Evolutionary conservation across 1,140 invertebrate genomes (phyloP).

Genomic region (Sesamia nonagrioides): DNA sequence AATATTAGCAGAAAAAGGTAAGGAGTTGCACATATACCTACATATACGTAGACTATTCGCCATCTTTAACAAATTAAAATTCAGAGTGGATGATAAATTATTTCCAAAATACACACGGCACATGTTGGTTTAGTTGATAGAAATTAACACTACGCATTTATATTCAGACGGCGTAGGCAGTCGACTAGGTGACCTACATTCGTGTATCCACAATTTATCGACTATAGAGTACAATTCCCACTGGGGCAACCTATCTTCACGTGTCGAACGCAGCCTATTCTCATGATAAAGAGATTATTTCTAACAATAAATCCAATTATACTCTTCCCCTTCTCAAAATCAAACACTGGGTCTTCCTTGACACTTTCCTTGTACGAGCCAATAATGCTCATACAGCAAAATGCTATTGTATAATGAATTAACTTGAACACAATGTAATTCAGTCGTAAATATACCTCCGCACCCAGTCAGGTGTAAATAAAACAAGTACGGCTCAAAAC

Average conservation of each 20-base stretch:
- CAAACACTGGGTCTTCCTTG: background rate
- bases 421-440: too few relatives aligned
- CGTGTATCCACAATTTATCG: constrained; percentile 7
- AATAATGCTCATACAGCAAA: too few relatives aligned
- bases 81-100: background rate
- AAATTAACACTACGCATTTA: constrained; percentile 10
- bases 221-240: background rate
- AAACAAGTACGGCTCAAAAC: too few relatives aligned
- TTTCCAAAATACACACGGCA: background rate
- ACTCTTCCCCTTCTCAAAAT: constrained; percentile 6
- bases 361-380: too few relatives aligned
- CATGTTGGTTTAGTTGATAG: background rate
- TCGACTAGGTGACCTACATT: constrained; percentile 17
- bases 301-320: constrained; percentile 20
- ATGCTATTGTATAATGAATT: too few relatives aligned
- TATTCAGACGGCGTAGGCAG: constrained; percentile 5
- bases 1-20: too few relatives aligned
- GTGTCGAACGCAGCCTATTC: constrained; percentile 17
- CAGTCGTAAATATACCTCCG: too few relatives aligned
- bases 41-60: too few relatives aligned
- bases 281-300: constrained; percentile 13
- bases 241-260: constrained; percentile 10
- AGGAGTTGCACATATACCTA: too few relatives aligned
- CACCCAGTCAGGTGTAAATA: too few relatives aligned
- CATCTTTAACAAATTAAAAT: background rate